Base-by-base conservation (phyloP, 2,888 invertebrate species). In the Callinectes sapidus region DNA sequence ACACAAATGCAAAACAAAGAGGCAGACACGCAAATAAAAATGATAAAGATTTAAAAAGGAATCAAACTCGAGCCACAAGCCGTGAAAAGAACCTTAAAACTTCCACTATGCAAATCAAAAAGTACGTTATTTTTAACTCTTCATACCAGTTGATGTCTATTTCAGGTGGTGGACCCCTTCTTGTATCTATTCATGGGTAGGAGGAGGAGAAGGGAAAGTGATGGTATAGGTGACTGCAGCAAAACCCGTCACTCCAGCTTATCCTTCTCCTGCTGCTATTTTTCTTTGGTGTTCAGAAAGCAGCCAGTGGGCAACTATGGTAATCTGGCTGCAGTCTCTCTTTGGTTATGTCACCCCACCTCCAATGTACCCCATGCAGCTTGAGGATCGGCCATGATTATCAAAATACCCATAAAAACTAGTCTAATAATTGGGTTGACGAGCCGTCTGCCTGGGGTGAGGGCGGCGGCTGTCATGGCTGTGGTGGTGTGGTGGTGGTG, bases 331-430 rank as follows among this genome's bases (percentile, higher is more conserved):
- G 23, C 61, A 23, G 23, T 23, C 13, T 61, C 61, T 61, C 61
- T 23, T 61, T 61, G 61, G 23, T 61, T 23, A 71, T 28, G 10
- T n/a, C 10, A 71, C 10, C 71, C 71, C 71, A 71, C 28, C 71
- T 71, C 71, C 71, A n/a, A 10, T 28, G 71, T 71, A 28, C 71
- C 71, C 71, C 71, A 71, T 71, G 71, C 71, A 71, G 71, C 71
- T 71, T n/a, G 71, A 71, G 71, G 71, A 71, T 23, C 28, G 28
- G 71, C 71, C 71, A 71, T 71, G 71, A 71, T 71, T 71, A 71
- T 71, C 13, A 28, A 71, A 71, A 71, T 71, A 71, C 71, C 71
- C 71, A 71, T 71, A 71, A 71, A 48, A 71, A 71, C 71, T 71
- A 61, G 71, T 71, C 71, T 71, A 71, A 71, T 71, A 71, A 71